Conservation (phyloP, 2,888 invertebrate genomes). For the Eupithecia vulgata region DNA sequence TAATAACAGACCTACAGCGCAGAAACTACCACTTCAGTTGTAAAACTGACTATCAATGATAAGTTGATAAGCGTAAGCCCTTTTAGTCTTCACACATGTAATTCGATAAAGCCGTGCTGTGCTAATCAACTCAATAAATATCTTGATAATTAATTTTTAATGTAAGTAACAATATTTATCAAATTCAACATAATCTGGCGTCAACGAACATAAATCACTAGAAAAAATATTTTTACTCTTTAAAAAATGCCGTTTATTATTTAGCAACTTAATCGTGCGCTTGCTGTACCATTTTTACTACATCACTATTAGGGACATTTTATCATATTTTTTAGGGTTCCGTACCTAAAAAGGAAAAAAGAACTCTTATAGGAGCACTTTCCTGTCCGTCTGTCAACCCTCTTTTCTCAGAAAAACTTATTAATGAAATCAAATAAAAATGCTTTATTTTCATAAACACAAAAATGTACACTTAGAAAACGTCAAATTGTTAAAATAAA, state of each 20-base stretch:
- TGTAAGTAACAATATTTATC: neutral
- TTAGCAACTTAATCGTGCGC: neutral
- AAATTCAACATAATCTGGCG: neutral
- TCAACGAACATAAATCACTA: too few relatives aligned
- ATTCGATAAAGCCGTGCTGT: conserved; percentile 63
- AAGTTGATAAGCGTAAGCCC: conserved; percentile 53
- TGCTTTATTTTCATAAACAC: too few relatives aligned
- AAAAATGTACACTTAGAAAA: too few relatives aligned
- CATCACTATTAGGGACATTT: neutral
- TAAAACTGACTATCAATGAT: conserved; percentile 63
- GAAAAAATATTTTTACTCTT: too few relatives aligned
- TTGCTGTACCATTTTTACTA: neutral
- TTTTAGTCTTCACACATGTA: conserved; percentile 49
- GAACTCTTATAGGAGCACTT: too few relatives aligned
- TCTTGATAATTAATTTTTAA: conserved; percentile 49
- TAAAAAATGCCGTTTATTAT: too few relatives aligned
- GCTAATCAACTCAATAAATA: conserved; percentile 58
- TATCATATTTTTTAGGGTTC: too few relatives aligned
- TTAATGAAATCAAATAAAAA: too few relatives aligned
- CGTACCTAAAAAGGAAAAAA: too few relatives aligned
- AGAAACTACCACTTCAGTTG: conserved; percentile 59
- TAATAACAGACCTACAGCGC: conserved; percentile 48
- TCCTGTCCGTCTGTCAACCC: too few relatives aligned
- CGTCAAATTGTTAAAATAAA: too few relatives aligned
- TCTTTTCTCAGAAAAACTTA: too few relatives aligned